phyloP scores from a whole-genome alignment of 1,140 invertebrate species.

The Hylyphantes graminicola region DNA sequence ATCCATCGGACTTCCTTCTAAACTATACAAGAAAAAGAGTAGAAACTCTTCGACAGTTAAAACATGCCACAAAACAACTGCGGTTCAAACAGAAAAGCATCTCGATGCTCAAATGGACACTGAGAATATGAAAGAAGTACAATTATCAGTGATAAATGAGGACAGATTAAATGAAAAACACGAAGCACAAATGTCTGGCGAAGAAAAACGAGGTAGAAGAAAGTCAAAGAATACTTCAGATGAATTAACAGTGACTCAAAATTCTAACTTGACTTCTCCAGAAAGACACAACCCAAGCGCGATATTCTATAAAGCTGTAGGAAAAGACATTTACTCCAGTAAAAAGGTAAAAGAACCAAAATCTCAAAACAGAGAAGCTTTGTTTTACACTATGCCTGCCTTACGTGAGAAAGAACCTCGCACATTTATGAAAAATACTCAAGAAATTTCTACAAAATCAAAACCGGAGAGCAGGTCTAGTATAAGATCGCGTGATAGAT shows the following conservation, averaged over 20 bases:
- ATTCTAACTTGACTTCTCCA: constrained; percentile 13
- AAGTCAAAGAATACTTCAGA: background rate
- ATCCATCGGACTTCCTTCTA: background rate
- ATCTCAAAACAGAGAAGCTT: constrained; percentile 25
- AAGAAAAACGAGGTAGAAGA: background rate
- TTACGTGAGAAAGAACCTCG: constrained; percentile 6
- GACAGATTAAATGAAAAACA: background rate
- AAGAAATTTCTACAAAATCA: background rate
- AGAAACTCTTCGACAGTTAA: background rate
- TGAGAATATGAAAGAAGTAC: background rate
- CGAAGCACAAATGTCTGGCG: background rate
- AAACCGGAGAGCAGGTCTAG: background rate
- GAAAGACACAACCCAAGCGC: constrained; percentile 50
- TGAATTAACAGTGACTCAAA: background rate
- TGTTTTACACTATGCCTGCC: constrained; percentile 30
- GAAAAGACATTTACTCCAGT: background rate
- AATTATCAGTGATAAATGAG: background rate
- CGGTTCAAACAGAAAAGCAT: constrained; percentile 29
- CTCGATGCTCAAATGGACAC: background rate
- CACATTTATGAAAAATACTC: background rate
- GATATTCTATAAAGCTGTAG: constrained; percentile 25
- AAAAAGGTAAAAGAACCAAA: background rate
- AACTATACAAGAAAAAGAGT: background rate
- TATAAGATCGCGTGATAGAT: constrained; percentile 17
- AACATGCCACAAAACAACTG: background rate